Base-by-base conservation (phyloP, 2,888 invertebrate species). In the Amiota minor region DNA sequence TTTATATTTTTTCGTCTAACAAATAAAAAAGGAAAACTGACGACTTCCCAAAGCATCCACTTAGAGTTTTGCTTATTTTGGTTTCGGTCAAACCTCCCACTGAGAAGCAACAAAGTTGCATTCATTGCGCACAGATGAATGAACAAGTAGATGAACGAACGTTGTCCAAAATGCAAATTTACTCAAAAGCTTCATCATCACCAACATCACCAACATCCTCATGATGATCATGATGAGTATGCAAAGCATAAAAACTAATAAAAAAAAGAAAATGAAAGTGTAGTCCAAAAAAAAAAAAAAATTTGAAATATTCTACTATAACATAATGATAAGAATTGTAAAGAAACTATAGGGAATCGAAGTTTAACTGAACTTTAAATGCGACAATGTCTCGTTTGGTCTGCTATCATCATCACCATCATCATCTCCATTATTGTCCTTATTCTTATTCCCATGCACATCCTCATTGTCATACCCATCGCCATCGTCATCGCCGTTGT, bases 321-420 rank as follows among this genome's bases (percentile, higher is more conserved):
- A 72, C 9, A 16, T 70, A 35, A 35, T 35, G 35, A 35, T 35
- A 35, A 35, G 35, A 35, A 35, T 35, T 35, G 6, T 35, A 35
- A 35, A 35, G 35, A 35, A 35, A 35, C 67, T 53, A 65, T 72
- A 67, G 62, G 73, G 70, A 64, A 61, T 9, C 16, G 56, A 70
- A 55, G 14, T 16, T 59, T 9, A 59, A 59, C 59, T 68, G 14
- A 68, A 20, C 50, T 35, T 53, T 20, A 68, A 68, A 68, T 62
- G 75, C 73, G 73, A 75, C 74, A 77, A 71, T 78, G 75, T 72
- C 72, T 50, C 71, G 76, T 75, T 72, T 68, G 49, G 75, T 76
- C 35, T 18, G 53, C n/a, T 10, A n/a, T 53, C n/a, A n/a, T 53
- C n/a, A 35, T 35, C 35, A 35, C 35, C 35, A 35, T 35, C 35